Conservation (phyloP, 2,888 invertebrate genomes). For the Drosophila lutescens region DNA sequence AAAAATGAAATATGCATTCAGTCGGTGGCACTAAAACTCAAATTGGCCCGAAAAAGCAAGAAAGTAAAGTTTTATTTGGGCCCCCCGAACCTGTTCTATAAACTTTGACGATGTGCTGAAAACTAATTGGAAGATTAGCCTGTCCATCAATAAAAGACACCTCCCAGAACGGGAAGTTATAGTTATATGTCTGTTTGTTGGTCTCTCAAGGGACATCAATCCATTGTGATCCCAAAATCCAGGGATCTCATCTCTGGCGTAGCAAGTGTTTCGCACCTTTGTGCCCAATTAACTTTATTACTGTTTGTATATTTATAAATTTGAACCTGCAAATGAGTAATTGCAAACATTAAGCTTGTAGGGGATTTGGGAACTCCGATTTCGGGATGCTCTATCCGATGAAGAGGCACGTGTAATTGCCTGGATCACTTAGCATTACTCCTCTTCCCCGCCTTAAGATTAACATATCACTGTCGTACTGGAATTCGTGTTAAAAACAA, state of each 20-base stretch:
- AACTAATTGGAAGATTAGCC: conserved; percentile 62
- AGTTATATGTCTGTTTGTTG: background rate
- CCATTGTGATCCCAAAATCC: no score
- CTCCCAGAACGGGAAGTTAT: conserved; percentile 34
- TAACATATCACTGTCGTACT: conserved; percentile 7
- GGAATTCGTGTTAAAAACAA: conserved; percentile 37
- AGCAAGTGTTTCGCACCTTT: conserved; percentile 40
- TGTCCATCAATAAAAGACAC: conserved; percentile 17
- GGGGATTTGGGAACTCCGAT: background rate
- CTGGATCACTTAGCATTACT: background rate
- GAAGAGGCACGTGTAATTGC: conserved; percentile 5
- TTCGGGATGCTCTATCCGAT: conserved; percentile 10
- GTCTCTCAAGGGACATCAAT: no score
- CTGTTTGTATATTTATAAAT: conserved; percentile 17
- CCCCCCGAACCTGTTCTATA: conserved; percentile 44
- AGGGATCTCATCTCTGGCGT: background rate
- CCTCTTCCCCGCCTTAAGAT: background rate
- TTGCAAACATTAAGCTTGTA: conserved; percentile 11
- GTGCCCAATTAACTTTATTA: conserved; percentile 41
- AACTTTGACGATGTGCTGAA: conserved; percentile 66
- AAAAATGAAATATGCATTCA: conserved; percentile 47
- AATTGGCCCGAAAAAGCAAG: conserved; percentile 28
- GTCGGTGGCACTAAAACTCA: conserved; percentile 30
- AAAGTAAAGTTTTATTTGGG: conserved; percentile 31
- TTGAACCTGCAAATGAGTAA: conserved; percentile 22